These are phyloP conservation scores for Leucoraja erinaceus DNA, from an alignment of 2,113 vertebrate genomes.

Conservation along the genomic window DNA sequence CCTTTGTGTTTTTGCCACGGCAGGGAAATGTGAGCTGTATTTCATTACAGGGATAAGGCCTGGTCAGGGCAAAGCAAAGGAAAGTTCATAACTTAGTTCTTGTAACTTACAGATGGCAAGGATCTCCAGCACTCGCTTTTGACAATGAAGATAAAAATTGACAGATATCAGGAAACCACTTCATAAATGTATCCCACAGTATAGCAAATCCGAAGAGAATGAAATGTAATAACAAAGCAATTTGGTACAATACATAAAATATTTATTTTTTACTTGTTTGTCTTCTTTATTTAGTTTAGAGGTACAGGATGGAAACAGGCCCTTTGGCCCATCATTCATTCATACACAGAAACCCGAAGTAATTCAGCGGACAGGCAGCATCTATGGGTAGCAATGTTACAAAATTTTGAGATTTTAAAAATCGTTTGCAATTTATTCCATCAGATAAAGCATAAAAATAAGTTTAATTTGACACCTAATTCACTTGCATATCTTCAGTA, in stretches of 20 bases:
- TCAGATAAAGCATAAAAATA: too few relatives aligned
- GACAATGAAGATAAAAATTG: conserved; percentile 34
- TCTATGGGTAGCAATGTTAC: too few relatives aligned
- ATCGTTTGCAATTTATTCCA: too few relatives aligned
- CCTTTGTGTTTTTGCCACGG: conserved; percentile 34
- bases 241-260: background rate
- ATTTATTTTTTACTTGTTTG: too few relatives aligned
- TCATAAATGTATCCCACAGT: background rate
- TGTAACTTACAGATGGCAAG: conserved; percentile 28
- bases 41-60: conserved; percentile 20
- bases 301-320: too few relatives aligned
- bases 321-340: too few relatives aligned
- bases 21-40: conserved; percentile 7
- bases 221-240: background rate
- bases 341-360: too few relatives aligned
- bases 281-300: background rate
- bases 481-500: too few relatives aligned
- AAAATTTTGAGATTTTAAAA: too few relatives aligned
- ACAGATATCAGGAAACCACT: conserved; percentile 4
- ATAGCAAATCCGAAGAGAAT: background rate
- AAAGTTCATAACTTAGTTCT: background rate
- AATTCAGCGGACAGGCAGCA: too few relatives aligned
- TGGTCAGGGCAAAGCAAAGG: background rate
- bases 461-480: too few relatives aligned
- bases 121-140: conserved; percentile 24